These are phyloP conservation scores for Sarcophaga carnaria DNA, from an alignment of 2,888 invertebrate species.

Conservation along the genomic window DNA sequence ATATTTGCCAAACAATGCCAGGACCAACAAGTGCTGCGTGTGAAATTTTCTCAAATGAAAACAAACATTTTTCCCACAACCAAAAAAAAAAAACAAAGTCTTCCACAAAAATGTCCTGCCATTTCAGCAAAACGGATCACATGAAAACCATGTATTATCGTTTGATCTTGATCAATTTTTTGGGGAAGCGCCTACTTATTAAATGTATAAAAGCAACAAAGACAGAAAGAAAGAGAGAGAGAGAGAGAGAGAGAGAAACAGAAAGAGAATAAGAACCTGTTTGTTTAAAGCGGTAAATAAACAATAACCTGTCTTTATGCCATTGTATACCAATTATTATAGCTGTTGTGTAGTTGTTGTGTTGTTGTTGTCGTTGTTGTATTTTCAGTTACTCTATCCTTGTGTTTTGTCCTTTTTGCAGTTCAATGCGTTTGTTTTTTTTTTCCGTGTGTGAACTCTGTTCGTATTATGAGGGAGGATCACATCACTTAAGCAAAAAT, in stretches of 20 bases:
- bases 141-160: slow-evolving; percentile 55
- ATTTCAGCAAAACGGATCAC: slow-evolving; percentile 34
- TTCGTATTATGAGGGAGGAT: slow-evolving; percentile 61
- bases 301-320: slow-evolving; percentile 52
- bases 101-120: slow-evolving; percentile 49
- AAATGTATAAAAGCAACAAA: slow-evolving; percentile 5
- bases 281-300: slow-evolving; percentile 57
- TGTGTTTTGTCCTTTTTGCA: slow-evolving; percentile 66
- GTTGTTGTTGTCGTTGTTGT: slow-evolving; percentile 1
- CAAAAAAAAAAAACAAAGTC: background rate
- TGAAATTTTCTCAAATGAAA: slow-evolving; percentile 64
- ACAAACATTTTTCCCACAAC: slow-evolving; percentile 66
- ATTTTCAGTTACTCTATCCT: too few relatives aligned
- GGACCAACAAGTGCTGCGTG: slow-evolving; percentile 68
- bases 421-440: slow-evolving; percentile 56
- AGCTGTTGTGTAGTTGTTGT: slow-evolving; percentile 13
- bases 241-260: background rate
- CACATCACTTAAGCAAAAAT: slow-evolving; percentile 54
- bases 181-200: slow-evolving; percentile 65
- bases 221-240: slow-evolving; percentile 9
- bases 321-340: slow-evolving; percentile 33
- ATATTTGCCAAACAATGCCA: slow-evolving; percentile 57
- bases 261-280: slow-evolving; percentile 55
- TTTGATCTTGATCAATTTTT: slow-evolving; percentile 54
- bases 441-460: slow-evolving; percentile 3